phyloP scores from a whole-genome alignment of 2,113 vertebrate species.

The Malaclemys terrapin region DNA sequence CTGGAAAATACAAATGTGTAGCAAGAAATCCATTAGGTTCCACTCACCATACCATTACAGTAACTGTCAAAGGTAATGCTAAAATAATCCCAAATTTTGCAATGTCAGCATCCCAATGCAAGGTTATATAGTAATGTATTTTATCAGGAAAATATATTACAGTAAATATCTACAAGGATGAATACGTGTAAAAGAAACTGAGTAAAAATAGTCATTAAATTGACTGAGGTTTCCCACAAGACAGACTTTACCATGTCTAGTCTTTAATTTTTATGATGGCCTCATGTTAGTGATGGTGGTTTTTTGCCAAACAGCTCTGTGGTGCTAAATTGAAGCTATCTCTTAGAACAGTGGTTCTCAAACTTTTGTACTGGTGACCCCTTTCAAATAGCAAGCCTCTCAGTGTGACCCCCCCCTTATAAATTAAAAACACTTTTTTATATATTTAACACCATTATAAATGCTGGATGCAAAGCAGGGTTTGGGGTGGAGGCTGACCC shows the following conservation, averaged over 20 bases:
- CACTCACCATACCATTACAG: constrained; percentile 87
- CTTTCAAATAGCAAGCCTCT: no score
- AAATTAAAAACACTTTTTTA: no score
- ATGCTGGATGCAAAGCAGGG: no score
- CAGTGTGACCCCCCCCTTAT: no score
- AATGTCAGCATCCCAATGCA: background rate
- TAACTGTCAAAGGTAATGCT: constrained; percentile 91
- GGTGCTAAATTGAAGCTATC: background rate
- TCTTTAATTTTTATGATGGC: background rate
- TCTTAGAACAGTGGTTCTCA: background rate
- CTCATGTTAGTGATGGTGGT: background rate
- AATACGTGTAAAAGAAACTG: background rate
- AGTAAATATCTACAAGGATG: background rate
- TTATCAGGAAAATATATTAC: background rate
- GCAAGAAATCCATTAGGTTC: constrained; percentile 87
- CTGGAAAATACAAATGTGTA: constrained; percentile 92
- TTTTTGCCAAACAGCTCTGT: background rate
- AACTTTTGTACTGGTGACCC: no score
- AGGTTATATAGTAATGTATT: background rate
- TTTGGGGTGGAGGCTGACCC: no score
- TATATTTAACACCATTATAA: no score
- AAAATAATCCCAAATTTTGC: background rate
- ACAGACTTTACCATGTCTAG: background rate
- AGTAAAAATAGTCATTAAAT: background rate
- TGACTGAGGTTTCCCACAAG: background rate